These are phyloP conservation scores for Drosophila elegans DNA, from an alignment of 1,140 invertebrate species.

Conservation along the genomic window DNA sequence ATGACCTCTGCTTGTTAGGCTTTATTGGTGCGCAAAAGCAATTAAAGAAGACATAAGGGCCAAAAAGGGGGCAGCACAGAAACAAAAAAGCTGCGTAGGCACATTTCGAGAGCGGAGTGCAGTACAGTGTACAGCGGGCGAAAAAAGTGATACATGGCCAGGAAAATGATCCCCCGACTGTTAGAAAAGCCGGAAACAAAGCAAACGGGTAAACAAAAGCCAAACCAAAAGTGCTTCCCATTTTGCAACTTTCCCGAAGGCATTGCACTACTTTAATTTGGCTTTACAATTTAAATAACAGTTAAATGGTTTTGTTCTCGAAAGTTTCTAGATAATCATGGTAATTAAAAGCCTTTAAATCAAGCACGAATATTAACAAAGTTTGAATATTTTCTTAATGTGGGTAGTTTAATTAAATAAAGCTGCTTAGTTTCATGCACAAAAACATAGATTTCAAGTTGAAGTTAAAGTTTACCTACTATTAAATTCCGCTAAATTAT, in stretches of 20 bases:
- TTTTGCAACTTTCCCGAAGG: neutral
- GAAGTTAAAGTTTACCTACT: too few species aligned
- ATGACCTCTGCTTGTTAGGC: conserved; percentile 62
- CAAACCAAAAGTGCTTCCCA: neutral
- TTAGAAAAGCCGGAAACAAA: conserved; percentile 13
- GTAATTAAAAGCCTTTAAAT: too few species aligned
- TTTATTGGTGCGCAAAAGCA: conserved; percentile 65
- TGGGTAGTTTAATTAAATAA: too few species aligned
- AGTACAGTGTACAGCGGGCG: conserved; percentile 10
- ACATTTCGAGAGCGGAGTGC: conserved; percentile 27
- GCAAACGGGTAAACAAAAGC: conserved; percentile 6
- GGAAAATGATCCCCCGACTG: conserved; percentile 10
- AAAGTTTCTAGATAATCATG: too few species aligned
- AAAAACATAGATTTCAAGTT: too few species aligned
- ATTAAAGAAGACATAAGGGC: conserved; percentile 62
- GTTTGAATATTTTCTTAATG: too few species aligned
- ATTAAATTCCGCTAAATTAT: neutral
- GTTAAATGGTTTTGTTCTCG: too few species aligned
- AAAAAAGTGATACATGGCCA: conserved; percentile 20
- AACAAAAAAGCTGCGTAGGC: conserved; percentile 33
- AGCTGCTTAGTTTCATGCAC: too few species aligned
- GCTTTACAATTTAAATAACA: neutral
- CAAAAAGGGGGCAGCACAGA: conserved; percentile 9
- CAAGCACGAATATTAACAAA: too few species aligned
- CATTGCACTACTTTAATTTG: neutral